Base-by-base conservation (phyloP, 2,113 vertebrate genomes). In the Meleagris gallopavo region DNA sequence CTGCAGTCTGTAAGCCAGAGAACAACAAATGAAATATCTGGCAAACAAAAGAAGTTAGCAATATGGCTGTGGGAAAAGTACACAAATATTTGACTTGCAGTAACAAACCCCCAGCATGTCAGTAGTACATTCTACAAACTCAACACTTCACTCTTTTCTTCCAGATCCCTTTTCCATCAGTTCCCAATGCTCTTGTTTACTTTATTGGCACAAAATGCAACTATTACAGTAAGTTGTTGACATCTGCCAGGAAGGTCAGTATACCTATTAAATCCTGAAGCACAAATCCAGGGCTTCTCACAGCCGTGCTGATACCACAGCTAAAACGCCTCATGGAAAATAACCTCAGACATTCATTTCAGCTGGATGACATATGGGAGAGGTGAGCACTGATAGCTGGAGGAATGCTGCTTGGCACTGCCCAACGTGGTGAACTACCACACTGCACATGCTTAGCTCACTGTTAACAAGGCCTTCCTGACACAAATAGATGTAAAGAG, bases 231-330 rank as follows among this genome's bases (percentile, higher is more conserved):
- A 79, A 91, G 82, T 77, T 45, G 55, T 41, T 62, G 60, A 88
- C 65, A 72, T 74, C 64, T 91, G 60, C 55, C 79, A 83, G 65
- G 78, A 55, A 81, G 46, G 65, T 74, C 85, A 89, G 58, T 61
- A 78, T 60, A 85, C 87, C 43, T 45, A 67, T 75, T 92, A 71
- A 81, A 77, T 81, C 67, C 85, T 67, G 57, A 80, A 88, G 84
- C 79, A 85, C 50, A 92, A 80, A 67, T 19, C 71, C 55, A 88
- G 69, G 69, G 21, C 75, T 81, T 41, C 30, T 89, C 72, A 77
- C 81, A 72, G 91, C 43, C 67, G 29, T 29, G 29, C 60, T 64
- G 64, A 86, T 36, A 89, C 9, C 64, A 77, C 41, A 80, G 54
- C 45, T 16, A 74, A 89, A 69, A 19, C 13, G 70, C 34, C 71